phyloP scores from a whole-genome alignment of 2,888 invertebrate genomes.

The Idaea aversata region DNA sequence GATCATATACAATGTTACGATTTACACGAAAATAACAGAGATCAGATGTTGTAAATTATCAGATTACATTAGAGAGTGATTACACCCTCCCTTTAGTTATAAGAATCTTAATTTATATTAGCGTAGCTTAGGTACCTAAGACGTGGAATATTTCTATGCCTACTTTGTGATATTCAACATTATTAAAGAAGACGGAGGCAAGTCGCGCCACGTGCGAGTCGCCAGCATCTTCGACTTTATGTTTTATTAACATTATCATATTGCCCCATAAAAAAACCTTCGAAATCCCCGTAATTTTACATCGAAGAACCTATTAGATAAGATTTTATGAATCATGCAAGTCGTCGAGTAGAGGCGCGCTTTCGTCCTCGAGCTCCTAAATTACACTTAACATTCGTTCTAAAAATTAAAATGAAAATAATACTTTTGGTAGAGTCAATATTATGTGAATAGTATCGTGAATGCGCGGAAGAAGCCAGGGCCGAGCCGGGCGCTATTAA shows the following conservation, averaged over 20 bases:
- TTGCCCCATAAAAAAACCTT: slow-evolving; percentile 60
- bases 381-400: slow-evolving; percentile 41
- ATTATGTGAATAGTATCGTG: slow-evolving; percentile 41
- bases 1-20: slow-evolving; percentile 64
- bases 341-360: slow-evolving; percentile 45
- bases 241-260: slow-evolving; percentile 41
- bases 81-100: slow-evolving; percentile 19
- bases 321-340: slow-evolving; percentile 53
- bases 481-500: slow-evolving; percentile 59
- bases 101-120: slow-evolving; percentile 56
- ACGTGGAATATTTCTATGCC: slow-evolving; percentile 54
- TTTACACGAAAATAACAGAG: slow-evolving; percentile 69
- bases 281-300: slow-evolving; percentile 56
- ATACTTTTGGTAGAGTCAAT: slow-evolving; percentile 75
- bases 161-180: slow-evolving; percentile 62
- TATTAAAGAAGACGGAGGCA: slow-evolving; percentile 70
- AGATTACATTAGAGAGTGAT: slow-evolving; percentile 1
- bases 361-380: slow-evolving; percentile 52
- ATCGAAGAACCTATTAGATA: slow-evolving; percentile 44
- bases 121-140: slow-evolving; percentile 61
- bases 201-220: slow-evolving; percentile 70
- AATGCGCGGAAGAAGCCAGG: slow-evolving; percentile 36
- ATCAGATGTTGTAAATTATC: slow-evolving; percentile 46
- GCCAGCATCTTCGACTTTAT: slow-evolving; percentile 71
- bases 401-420: slow-evolving; percentile 60